Evolutionary conservation across 1,140 invertebrate species (phyloP), one percentile per base, ranked within the genome.

Genomic region (Calephelis nemesis): DNA sequence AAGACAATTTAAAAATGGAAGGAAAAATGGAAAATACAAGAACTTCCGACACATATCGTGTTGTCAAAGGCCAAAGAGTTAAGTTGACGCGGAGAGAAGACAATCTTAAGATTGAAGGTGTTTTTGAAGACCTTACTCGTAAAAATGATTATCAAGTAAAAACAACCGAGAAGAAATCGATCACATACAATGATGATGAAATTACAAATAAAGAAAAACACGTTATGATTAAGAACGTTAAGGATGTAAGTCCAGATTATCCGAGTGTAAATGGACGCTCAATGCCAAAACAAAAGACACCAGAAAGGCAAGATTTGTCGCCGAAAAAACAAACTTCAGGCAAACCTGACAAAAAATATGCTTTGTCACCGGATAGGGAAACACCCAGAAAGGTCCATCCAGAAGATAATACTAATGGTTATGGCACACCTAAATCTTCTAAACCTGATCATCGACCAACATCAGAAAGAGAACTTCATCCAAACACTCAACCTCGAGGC

Each of bases 51-150:
- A 93, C 93, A 12, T 93, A 93, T 62, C 92, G 90, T 60, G 84
- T 93, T 63, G 91, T 93, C 19, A 93, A 92, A 74, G 93, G 94
- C 13, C 93, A 94, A 82, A 85, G 93, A 75, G 92, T 94, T 3
- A 93, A 95, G 63, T 84, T 94, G 30, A 91, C 93, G 1, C 94
- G 92, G 68, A 93, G 94, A 70, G 91, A 92, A 70, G 93, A 94
- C 81, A 96, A 96, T 88, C 83, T 96, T 1, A 93, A 93, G 85
- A 93, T 94, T 7, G 94, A 96, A 90, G 95, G 95, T 11, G 93
- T 95, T 15, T 95, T 95, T 78, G 93, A 94, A 84, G 82, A 93
- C 69, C 82, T 88, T 63, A 79, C 76, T 66, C 69, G 92, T 49
- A 71, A 92, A 84, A 85, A 93, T 82, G 93, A 94, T 76, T 93